Percentiles rank a stretch among this genome's conserved stretches.
phyloP scores from a whole-genome alignment of 2,113 vertebrate species.

The Notarius lentiginosus region DNA sequence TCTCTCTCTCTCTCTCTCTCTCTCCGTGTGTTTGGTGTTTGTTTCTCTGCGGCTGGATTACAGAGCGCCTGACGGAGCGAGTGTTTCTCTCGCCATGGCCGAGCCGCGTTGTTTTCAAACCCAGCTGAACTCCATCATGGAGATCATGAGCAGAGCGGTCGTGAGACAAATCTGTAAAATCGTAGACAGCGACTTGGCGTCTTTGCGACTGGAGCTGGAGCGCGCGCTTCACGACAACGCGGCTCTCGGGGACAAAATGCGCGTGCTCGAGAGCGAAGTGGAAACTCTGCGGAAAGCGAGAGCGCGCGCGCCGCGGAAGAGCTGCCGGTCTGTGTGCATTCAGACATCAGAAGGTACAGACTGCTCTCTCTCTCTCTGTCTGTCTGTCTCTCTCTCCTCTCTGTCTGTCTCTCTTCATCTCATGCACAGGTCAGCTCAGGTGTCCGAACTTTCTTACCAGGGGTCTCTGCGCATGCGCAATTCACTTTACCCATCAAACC shows the following conservation, averaged over 20 bases:
- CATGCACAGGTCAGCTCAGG: neutral
- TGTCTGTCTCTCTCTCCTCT: too few species aligned
- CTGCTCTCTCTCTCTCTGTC: neutral
- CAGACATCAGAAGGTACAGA: conserved; percentile 53
- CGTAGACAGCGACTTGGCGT: conserved; percentile 64
- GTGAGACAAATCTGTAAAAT: conserved; percentile 63
- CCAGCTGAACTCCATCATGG: conserved; percentile 68
- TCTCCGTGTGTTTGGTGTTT: too few species aligned
- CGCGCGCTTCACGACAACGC: conserved; percentile 60
- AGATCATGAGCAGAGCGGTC: conserved; percentile 62
- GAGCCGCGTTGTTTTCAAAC: conserved; percentile 54
- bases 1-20: too few species aligned
- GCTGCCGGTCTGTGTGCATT: conserved; percentile 57
- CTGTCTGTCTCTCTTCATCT: neutral
- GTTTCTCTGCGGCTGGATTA: neutral
- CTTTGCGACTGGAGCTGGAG: conserved; percentile 60
- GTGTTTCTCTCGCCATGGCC: conserved; percentile 5
- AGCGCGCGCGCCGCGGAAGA: conserved; percentile 38
- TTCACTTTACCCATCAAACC: neutral
- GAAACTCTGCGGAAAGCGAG: conserved; percentile 39
- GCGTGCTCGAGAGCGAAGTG: conserved; percentile 60
- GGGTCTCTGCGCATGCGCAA: neutral
- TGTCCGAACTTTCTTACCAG: neutral
- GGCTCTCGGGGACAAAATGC: conserved; percentile 59
- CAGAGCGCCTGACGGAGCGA: neutral